Base-by-base conservation (phyloP, 2,888 invertebrate genomes). In the Zeuzera pyrina region DNA sequence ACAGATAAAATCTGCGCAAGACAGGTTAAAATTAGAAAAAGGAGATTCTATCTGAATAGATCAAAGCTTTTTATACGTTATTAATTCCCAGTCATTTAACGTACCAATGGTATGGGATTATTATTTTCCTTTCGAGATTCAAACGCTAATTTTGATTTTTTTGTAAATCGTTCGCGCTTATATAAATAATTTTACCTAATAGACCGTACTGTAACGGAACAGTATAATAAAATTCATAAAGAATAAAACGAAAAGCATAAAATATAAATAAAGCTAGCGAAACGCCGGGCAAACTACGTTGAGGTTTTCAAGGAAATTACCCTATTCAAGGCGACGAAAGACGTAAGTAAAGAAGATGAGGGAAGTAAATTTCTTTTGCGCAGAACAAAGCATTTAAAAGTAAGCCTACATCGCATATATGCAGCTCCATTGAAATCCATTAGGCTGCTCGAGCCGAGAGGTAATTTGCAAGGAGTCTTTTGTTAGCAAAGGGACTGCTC, bases 401-500 rank as follows among this genome's bases (percentile, higher is more conserved):
- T 64, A 61, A 65, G 69, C 72, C 65, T 65, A 64, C 66, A 62
- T 57, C 52, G 48, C 66, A 64, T 66, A 69, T 63, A 67, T 74
- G 76, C 69, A 72, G 57, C 72, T 66, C 66, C 63, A 69, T 72
- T 76, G 66, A 72, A 77, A 78, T 66, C 76, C 78, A 78, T 78
- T 78, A 77, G 69, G 61, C 56, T 59, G 50, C 53, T 61, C 52
- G 54, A 63, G 60, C 52, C 41, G 56, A 58, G 70, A 65, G 68
- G 76, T 69, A 77, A 78, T 78, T 73, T 78, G 60, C 66, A 61
- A 68, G 57, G 52, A 61, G 59, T 61, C 69, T 76, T 76, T 72
- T 71, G 68, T 71, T 60, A 57, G 56, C 54, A 65, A 72, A 70
- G 63, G 62, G 58, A 65, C 60, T 57, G 50, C 39, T 52, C 55